Conservation (phyloP, 2,113 vertebrate genomes). For the Phylloscopus trochiloides region DNA sequence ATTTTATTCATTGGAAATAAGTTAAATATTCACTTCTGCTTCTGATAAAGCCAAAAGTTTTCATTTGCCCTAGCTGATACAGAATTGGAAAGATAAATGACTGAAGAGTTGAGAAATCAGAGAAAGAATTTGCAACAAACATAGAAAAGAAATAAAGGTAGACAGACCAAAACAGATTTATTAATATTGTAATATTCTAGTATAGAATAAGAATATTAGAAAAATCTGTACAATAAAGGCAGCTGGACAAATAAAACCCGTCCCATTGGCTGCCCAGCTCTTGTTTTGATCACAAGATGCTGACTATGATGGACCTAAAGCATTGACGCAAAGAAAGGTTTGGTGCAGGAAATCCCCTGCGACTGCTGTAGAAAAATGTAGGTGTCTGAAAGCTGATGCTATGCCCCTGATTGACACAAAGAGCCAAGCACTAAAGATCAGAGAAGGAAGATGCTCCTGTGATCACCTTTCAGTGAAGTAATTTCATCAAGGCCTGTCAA, state of each 20-base stretch:
- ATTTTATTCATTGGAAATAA: background rate
- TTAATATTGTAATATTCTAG: background rate
- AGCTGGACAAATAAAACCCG: background rate
- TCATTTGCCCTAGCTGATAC: background rate
- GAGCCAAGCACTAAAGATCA: background rate
- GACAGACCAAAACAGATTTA: background rate
- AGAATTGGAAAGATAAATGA: background rate
- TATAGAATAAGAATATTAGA: background rate
- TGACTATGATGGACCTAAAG: background rate
- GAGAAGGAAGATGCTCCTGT: background rate
- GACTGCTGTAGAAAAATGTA: background rate
- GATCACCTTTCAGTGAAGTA: background rate
- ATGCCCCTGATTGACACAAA: background rate
- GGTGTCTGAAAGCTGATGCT: background rate
- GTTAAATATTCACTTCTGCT: background rate
- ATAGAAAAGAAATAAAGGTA: background rate
- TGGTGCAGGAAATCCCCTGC: background rate
- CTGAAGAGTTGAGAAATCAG: background rate
- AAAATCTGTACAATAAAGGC: background rate
- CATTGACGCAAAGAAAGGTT: background rate
- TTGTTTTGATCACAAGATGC: background rate
- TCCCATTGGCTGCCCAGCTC: background rate
- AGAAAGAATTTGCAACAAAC: background rate
- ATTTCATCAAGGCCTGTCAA: background rate
- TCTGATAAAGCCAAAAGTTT: background rate